Base-by-base conservation (phyloP, 2,888 invertebrate genomes). In the Epistrophe eligans region DNA sequence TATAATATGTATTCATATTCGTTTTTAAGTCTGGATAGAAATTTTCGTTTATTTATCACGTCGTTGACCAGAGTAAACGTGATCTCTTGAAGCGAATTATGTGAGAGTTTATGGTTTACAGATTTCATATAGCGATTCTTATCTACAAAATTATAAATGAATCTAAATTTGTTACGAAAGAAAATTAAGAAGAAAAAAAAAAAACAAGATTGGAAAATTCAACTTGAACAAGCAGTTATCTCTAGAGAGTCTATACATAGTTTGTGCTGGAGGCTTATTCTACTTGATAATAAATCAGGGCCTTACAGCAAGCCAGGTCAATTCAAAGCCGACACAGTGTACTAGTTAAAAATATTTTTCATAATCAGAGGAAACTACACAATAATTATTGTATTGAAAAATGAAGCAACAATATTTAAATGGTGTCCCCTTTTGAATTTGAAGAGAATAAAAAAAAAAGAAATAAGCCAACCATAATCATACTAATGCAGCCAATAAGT, bases 261-360 rank as follows among this genome's bases (percentile, higher is more conserved):
- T 48, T 45, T 8, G 28, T 48, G 35, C 1, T 48, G 43, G 24
- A 9, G 7, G 35, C n/a, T 1, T 38, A 38, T 15, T n/a, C 0
- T 10, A 17, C 5, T 35, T 77, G 73, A 79, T 83, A 73, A 79
- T 70, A 83, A 79, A 79, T 79, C 73, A 74, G 67, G 28, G 40
- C 15, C 2, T 19, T 19, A 38, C 43, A 48, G n/a, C 48, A 50
- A 43, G 58, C 48, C 77, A 73, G 73, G 73, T 74, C 77, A 79
- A 70, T 19, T 70, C 24, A 15, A 74, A 74, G 19, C 45, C 66
- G 73, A 77, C 73, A 73, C 73, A 79, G 77, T 79, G 83, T 77
- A 19, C 84, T 45, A 84, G 70, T 71, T 79, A 48, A n/a, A 17
- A 82, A 64, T 66, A 32, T 66, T 32, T 57, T 64, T 19, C 76